phyloP scores from a whole-genome alignment of 2,888 invertebrate species.

The Melinaea menophilus region DNA sequence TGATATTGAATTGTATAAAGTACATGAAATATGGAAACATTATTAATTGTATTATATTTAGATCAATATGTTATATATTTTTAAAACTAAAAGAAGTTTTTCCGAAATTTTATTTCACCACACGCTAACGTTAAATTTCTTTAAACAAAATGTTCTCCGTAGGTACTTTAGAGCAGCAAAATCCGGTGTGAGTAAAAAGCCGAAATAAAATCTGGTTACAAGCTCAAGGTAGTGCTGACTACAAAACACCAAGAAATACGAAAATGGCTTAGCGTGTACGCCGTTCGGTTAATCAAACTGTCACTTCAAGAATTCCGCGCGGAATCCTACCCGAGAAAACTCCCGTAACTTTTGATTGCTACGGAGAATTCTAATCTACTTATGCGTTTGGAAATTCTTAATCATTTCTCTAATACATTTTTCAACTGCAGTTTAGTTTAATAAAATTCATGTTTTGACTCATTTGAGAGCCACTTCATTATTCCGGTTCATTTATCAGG shows the following conservation, averaged over 20 bases:
- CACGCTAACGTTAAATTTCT: slow-evolving; percentile 20
- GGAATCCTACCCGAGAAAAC: slow-evolving; percentile 73
- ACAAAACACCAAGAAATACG: slow-evolving; percentile 67
- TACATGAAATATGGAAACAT: too few relatives aligned
- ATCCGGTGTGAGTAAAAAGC: slow-evolving; percentile 28
- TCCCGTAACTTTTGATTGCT: slow-evolving; percentile 75
- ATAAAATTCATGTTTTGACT: slow-evolving; percentile 15
- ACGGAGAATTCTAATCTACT: slow-evolving; percentile 65
- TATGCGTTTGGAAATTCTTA: slow-evolving; percentile 67
- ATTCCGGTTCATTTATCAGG: slow-evolving; percentile 64
- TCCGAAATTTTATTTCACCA: too few relatives aligned
- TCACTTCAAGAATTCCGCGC: slow-evolving; percentile 76
- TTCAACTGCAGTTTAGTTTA: slow-evolving; percentile 34
- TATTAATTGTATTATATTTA: too few relatives aligned
- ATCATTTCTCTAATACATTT: slow-evolving; percentile 55
- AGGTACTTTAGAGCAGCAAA: slow-evolving; percentile 24
- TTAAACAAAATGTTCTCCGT: slow-evolving; percentile 18
- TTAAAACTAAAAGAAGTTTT: too few relatives aligned
- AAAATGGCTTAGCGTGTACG: slow-evolving; percentile 69
- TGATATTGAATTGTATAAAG: slow-evolving; percentile 1
- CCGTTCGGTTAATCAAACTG: slow-evolving; percentile 77
- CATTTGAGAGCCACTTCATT: slow-evolving; percentile 57
- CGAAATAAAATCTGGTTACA: slow-evolving; percentile 40
- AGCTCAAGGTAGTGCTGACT: slow-evolving; percentile 54
- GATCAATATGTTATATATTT: too few relatives aligned